Conservation (phyloP, 1,140 invertebrate genomes). For the Drosophila nebulosa region DNA sequence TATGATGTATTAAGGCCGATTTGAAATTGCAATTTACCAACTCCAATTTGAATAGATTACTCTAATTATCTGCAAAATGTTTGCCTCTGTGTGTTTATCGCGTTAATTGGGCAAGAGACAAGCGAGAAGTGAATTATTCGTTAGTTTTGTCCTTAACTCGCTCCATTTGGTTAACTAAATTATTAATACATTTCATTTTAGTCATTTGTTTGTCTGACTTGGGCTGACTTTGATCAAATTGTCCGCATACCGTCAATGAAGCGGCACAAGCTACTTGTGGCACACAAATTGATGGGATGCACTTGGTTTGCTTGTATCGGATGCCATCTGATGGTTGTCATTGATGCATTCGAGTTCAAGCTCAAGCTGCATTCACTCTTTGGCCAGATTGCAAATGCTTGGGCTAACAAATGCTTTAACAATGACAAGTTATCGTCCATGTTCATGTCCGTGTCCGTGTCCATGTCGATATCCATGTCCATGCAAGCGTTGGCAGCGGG, state of each 20-base stretch:
- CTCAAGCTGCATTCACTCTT: not conserved
- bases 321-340: not conserved
- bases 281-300: not conserved
- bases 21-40: not conserved
- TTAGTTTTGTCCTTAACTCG: no score
- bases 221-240: not conserved
- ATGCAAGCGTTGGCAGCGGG: not conserved
- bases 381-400: slow-evolving; percentile 1
- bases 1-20: not conserved
- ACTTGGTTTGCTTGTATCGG: not conserved
- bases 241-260: not conserved
- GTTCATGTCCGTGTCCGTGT: not conserved
- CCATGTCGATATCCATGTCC: not conserved
- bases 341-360: not conserved
- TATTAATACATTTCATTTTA: not conserved
- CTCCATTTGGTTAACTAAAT: no score
- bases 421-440: slow-evolving; percentile 10
- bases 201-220: not conserved
- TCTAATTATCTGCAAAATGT: not conserved
- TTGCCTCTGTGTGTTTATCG: no score
- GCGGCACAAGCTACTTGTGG: not conserved
- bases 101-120: no score
- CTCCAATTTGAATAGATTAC: not conserved
- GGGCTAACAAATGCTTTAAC: slow-evolving; percentile 5
- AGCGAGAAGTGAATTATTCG: no score